Evolutionary conservation across 2,888 invertebrate genomes (phyloP).

Genomic region (Polydrusus pterygomalis): DNA sequence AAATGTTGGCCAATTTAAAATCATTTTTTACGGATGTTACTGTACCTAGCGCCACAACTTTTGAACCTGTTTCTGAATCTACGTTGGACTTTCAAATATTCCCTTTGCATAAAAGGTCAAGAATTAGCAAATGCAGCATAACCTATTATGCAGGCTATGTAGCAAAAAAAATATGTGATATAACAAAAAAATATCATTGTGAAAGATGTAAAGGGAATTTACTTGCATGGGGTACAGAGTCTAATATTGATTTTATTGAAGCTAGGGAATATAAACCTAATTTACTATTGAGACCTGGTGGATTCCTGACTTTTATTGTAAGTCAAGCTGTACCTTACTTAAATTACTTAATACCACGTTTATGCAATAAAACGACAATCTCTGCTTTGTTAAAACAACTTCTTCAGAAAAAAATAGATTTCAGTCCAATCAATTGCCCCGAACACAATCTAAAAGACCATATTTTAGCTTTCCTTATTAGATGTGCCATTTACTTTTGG

Average conservation of each 20-base stretch:
- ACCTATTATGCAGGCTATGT: constrained; percentile 1
- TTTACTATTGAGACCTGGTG: constrained; percentile 9
- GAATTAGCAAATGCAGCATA: not conserved
- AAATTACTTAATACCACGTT: constrained; percentile 5
- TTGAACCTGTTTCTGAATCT: not conserved
- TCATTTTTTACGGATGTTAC: not conserved
- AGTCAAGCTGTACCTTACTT: constrained; percentile 12
- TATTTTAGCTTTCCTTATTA: too few species aligned
- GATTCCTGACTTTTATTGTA: constrained; percentile 3
- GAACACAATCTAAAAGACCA: too few species aligned
- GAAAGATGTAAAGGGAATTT: not conserved
- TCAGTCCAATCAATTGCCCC: too few species aligned
- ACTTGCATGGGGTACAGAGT: not conserved
- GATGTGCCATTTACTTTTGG: too few species aligned
- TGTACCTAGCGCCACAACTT: not conserved
- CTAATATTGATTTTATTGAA: constrained; percentile 12
- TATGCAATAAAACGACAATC: not conserved
- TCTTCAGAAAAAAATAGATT: too few species aligned
- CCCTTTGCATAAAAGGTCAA: not conserved
- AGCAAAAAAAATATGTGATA: not conserved
- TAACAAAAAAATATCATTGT: not conserved
- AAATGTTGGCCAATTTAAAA: too few species aligned
- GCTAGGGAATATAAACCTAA: constrained; percentile 14
- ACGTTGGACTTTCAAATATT: not conserved
- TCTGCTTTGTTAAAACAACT: too few species aligned